Evolutionary conservation across 2,113 vertebrate species (phyloP).

Genomic region (Microtus richardsoni): DNA sequence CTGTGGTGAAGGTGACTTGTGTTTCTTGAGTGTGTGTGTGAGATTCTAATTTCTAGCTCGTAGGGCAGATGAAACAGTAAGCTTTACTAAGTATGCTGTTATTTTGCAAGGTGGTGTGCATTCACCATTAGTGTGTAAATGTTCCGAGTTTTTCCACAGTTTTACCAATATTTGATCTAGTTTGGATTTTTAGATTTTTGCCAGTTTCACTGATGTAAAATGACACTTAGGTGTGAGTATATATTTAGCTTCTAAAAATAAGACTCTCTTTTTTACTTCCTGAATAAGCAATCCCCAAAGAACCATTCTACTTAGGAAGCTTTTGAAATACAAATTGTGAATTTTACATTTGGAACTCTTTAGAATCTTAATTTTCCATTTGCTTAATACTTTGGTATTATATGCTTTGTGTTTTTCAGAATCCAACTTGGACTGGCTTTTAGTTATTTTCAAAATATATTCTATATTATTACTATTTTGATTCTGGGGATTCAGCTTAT

Average conservation of each 20-base stretch:
- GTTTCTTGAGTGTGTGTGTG: slow-evolving; percentile 7
- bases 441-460: slow-evolving; percentile 45
- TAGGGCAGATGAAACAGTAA: not conserved
- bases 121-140: not conserved
- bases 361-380: slow-evolving; percentile 41
- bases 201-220: slow-evolving; percentile 23
- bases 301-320: slow-evolving; percentile 35
- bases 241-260: slow-evolving; percentile 48
- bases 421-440: not conserved
- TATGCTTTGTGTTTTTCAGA: slow-evolving; percentile 18
- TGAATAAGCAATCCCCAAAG: not conserved
- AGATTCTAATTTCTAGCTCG: slow-evolving; percentile 12
- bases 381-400: slow-evolving; percentile 31
- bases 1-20: not conserved
- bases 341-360: slow-evolving; percentile 30
- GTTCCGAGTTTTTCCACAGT: not conserved
- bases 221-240: slow-evolving; percentile 1
- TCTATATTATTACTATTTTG: slow-evolving; percentile 4
- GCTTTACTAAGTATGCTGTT: not conserved
- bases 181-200: slow-evolving; percentile 55
- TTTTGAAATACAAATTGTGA: slow-evolving; percentile 36
- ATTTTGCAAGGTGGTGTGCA: not conserved
- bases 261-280: slow-evolving; percentile 38
- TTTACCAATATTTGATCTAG: slow-evolving; percentile 32
- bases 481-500: not conserved